A percentile compares a stretch with the other conserved stretches of the same genome.
Conservation (phyloP, 2,113 vertebrate species). For the Ploceus nigricollis region DNA sequence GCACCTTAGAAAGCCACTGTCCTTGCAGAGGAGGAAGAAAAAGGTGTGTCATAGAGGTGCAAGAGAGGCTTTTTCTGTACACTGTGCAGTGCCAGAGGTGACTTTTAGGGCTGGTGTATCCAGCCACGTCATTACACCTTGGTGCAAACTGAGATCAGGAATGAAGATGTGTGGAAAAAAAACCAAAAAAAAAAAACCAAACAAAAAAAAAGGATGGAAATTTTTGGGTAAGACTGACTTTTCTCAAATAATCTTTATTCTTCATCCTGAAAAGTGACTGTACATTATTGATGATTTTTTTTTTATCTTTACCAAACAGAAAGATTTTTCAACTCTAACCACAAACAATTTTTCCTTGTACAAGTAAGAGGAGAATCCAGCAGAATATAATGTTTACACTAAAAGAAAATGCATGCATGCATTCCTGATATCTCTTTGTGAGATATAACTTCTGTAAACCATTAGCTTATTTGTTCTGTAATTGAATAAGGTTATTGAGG, state of each 20-base stretch:
- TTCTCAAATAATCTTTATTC: not conserved
- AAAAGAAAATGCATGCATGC: not conserved
- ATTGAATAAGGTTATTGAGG: not conserved
- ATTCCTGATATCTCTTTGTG: not conserved
- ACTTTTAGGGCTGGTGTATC: not conserved
- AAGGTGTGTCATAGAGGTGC: not conserved
- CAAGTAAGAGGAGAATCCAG: not conserved
- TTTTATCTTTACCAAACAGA: not conserved
- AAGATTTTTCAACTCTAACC: not conserved
- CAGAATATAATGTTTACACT: not conserved
- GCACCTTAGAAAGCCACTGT: not conserved
- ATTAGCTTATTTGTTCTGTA: not conserved
- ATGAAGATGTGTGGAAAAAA: not conserved
- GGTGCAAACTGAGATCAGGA: not conserved
- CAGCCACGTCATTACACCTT: not conserved
- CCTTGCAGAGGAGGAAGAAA: not conserved
- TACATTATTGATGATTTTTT: not conserved
- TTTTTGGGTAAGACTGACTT: not conserved
- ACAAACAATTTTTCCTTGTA: not conserved
- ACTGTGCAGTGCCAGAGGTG: not conserved
- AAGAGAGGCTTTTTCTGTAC: not conserved
- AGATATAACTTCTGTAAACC: not conserved
- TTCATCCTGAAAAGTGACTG: not conserved
- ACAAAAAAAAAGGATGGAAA: not conserved
- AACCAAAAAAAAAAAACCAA: not conserved